A percentile compares a stretch with the other conserved stretches of the same genome.
These are phyloP conservation scores for Alfaro cultratus DNA, from an alignment of 2,797 vertebrate species.

Conservation along the genomic window DNA sequence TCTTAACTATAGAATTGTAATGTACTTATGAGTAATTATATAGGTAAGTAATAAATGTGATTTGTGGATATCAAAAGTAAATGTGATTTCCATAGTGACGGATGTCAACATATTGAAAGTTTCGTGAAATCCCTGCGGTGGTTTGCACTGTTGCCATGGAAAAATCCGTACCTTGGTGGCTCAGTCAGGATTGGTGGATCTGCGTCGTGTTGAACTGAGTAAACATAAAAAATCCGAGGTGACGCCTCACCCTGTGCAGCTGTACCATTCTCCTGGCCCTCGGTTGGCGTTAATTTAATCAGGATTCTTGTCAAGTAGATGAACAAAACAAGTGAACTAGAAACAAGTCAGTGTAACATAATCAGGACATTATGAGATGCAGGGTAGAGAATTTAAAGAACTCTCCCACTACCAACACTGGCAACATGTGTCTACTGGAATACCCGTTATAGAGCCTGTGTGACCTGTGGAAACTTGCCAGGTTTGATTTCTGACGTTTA, in stretches of 20 bases:
- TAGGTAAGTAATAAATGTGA: no score
- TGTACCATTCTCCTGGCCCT: background rate
- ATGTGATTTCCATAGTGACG: conserved; percentile 48
- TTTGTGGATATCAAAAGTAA: background rate
- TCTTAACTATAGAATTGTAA: no score
- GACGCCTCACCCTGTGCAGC: background rate
- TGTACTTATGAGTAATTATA: no score
- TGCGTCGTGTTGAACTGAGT: conserved; percentile 17
- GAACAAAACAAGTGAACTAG: background rate
- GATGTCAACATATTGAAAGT: conserved; percentile 60
- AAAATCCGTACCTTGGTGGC: conserved; percentile 42
- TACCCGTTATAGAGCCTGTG: background rate
- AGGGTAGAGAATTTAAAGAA: background rate
- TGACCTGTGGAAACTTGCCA: background rate
- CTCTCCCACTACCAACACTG: background rate
- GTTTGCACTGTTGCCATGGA: conserved; percentile 63
- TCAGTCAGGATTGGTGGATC: conserved; percentile 3
- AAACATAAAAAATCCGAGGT: conserved; percentile 12
- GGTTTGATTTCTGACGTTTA: background rate
- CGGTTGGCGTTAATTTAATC: background rate
- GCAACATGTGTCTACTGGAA: background rate
- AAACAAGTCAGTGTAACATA: background rate
- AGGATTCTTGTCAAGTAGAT: background rate
- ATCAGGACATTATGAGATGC: background rate
- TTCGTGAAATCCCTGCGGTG: conserved; percentile 37